These are phyloP conservation scores for Serripes groenlandicus DNA, from an alignment of 2,888 invertebrate species.

Conservation along the genomic window DNA sequence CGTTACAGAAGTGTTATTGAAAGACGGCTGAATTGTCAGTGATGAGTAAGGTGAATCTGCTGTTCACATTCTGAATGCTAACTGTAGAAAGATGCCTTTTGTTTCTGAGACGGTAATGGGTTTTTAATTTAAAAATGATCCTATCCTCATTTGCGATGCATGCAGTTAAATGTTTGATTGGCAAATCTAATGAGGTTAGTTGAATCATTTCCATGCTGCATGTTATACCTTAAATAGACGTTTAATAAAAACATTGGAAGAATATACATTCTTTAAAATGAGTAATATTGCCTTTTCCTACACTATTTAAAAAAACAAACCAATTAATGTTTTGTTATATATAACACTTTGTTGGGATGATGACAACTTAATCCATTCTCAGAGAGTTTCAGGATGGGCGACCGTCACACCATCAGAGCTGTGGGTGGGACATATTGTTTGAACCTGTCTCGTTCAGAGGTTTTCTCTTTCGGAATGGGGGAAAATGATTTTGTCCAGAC, in stretches of 20 bases:
- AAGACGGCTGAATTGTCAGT: too few species aligned
- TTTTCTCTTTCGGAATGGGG: background rate
- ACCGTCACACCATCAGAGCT: conserved; percentile 2
- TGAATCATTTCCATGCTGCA: too few species aligned
- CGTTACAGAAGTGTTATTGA: too few species aligned
- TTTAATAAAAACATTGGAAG: too few species aligned
- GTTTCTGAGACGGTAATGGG: conserved; percentile 32
- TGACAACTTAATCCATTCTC: conserved; percentile 28
- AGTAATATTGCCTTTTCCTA: too few species aligned
- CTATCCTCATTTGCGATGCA: too few species aligned
- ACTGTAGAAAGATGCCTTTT: conserved; percentile 22
- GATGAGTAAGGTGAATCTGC: conserved; percentile 26
- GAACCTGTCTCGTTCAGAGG: background rate
- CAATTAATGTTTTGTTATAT: too few species aligned
- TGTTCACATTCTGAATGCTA: conserved; percentile 55
- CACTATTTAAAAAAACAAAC: too few species aligned
- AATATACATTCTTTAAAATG: too few species aligned
- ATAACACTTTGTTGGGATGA: conserved; percentile 23
- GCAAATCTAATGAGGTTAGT: too few species aligned
- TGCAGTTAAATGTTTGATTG: too few species aligned
- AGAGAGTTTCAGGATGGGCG: conserved; percentile 2
- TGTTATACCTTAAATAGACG: too few species aligned
- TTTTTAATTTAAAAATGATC: background rate
- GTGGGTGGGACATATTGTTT: background rate
- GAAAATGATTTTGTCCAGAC: conserved; percentile 1